Conservation (phyloP, 1,140 invertebrate species). For the Asobara japonica region DNA sequence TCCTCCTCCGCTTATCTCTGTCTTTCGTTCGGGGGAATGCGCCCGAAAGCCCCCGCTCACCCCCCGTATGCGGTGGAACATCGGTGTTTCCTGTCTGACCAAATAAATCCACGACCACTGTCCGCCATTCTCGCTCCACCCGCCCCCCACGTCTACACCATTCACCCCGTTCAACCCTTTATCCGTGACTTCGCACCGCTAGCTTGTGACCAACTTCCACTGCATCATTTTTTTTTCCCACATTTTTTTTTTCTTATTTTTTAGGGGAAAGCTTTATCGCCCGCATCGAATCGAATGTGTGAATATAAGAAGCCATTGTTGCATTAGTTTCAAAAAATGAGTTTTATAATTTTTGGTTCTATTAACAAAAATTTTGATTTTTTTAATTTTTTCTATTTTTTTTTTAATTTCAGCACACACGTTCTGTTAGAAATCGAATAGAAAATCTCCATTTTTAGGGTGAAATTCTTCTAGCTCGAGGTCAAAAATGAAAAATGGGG, state of each 20-base stretch:
- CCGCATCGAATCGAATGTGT: too few relatives aligned
- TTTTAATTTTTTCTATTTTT: too few relatives aligned
- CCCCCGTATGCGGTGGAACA: slow-evolving; percentile 38
- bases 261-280: too few relatives aligned
- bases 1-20: slow-evolving; percentile 3
- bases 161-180: slow-evolving; percentile 43
- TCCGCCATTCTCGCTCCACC: slow-evolving; percentile 23
- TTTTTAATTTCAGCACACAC: too few relatives aligned
- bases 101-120: slow-evolving; percentile 61
- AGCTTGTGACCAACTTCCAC: slow-evolving; percentile 23
- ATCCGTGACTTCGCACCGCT: slow-evolving; percentile 21
- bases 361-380: too few relatives aligned
- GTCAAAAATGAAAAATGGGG: too few relatives aligned
- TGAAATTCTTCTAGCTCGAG: too few relatives aligned
- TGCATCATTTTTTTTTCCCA: background rate
- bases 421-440: too few relatives aligned
- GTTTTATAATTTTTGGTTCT: too few relatives aligned
- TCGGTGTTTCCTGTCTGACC: slow-evolving; percentile 58
- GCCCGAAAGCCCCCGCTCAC: background rate
- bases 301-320: too few relatives aligned
- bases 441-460: too few relatives aligned
- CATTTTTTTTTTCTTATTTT: background rate
- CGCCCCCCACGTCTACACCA: slow-evolving; percentile 48
- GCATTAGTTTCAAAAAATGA: too few relatives aligned
- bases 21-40: slow-evolving; percentile 1